Evolutionary conservation across 2,797 vertebrate genomes (phyloP), one percentile per base, ranked within the genome.

Genomic region (Rhinichthys osculus): DNA sequence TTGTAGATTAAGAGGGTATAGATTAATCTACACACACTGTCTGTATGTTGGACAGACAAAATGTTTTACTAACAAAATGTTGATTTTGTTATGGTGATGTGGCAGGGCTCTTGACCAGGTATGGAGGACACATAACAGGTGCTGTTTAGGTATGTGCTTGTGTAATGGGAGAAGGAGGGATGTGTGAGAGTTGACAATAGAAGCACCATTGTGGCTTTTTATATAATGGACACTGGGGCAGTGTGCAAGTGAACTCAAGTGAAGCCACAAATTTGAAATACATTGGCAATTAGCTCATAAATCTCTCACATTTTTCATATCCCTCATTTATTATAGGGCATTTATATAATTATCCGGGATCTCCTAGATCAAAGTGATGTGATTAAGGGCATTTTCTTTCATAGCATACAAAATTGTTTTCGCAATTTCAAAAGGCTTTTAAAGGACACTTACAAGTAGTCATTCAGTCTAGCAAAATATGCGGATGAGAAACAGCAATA

Each of bases 111-210:
- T 47, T 74, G n/a, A 82, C 52, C 67, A 79, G 85, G 79, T 84
- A 82, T 67, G 40, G 59, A 84, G 66, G 74, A 83, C 23, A 27
- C 62, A 69, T 83, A 21, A 42, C 19, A 72, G 69, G 59, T 82
- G 85, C 40, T 64, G 30, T 81, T 85, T 30, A 76, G 71, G 27
- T 67, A 66, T 82, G 69, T 82, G 57, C 67, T 52, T 82, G 71
- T 87, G 89, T 87, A 88, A 89, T 72, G 13, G 66, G 89, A 87
- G 86, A 82, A 84, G 78, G 62, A 80, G 86, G 54, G 70, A 86
- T 50, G 81, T 87, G 81, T 83, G 62, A 76, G 78, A 87, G 85
- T 33, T 83, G 50, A 84, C 81, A 79, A 83, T 83, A 66, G 86
- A 81, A 77, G 85, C 81, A 86, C 57, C 69, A 81, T 84, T 82